A percentile compares a stretch with the other conserved stretches of the same genome.
phyloP scores from a whole-genome alignment of 2,113 vertebrate species.

The Triplophysa tibetana region DNA sequence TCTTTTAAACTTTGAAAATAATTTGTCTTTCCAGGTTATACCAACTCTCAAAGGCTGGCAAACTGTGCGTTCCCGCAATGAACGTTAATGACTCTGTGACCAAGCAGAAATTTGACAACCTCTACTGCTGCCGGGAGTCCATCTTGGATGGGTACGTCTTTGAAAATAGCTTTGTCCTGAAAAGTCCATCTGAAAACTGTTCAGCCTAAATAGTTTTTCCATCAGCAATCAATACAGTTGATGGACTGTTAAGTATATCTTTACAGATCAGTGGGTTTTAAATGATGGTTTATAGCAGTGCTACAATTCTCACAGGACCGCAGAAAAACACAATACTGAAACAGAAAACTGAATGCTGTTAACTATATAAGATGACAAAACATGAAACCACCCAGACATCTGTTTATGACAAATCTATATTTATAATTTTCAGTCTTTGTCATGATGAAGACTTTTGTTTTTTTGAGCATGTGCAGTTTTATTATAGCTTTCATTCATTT shows the following conservation, averaged over 20 bases:
- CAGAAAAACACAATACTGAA: too few species aligned
- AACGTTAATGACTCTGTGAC: constrained; percentile 98
- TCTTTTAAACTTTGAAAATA: neutral
- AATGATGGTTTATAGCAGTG: neutral
- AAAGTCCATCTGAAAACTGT: neutral
- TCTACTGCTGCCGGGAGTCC: constrained; percentile 96
- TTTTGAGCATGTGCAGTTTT: too few species aligned
- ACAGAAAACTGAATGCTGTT: too few species aligned
- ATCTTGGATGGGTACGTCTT: constrained; percentile 88
- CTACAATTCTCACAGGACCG: too few species aligned
- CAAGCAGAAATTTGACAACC: constrained; percentile 98
- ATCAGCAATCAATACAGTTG: neutral
- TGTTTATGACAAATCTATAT: too few species aligned
- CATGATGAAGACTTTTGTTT: too few species aligned
- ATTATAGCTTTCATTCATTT: too few species aligned
- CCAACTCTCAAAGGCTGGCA: constrained; percentile 94
- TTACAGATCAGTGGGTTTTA: neutral
- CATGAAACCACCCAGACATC: too few species aligned
- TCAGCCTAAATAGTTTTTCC: neutral
- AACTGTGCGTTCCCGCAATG: constrained; percentile 96
- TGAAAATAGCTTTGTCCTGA: neutral
- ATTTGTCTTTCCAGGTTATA: constrained; percentile 80
- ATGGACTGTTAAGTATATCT: neutral
- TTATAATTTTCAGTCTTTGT: too few species aligned
- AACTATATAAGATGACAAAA: too few species aligned